Evolutionary conservation across 2,888 invertebrate species (phyloP).

Genomic region (Corythucha ciliata): DNA sequence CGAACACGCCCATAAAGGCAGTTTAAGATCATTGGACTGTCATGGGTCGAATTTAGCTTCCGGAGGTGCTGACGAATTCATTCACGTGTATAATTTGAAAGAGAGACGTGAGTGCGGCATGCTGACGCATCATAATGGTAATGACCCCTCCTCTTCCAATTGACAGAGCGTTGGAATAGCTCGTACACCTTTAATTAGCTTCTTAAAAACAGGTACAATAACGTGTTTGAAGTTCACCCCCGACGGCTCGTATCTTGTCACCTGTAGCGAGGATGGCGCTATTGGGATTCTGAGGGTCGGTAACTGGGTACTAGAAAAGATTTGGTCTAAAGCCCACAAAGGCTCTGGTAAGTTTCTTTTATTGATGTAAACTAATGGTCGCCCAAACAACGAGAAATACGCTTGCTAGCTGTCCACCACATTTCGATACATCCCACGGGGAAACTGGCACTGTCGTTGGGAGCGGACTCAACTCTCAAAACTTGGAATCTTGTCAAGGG

Average conservation of each 20-base stretch:
- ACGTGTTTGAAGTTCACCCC: conserved; percentile 69
- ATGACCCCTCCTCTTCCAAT: neutral
- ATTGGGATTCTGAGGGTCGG: conserved; percentile 71
- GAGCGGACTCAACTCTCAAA: conserved; percentile 69
- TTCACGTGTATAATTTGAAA: conserved; percentile 74
- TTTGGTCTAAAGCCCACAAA: conserved; percentile 74
- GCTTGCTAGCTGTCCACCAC: conserved; percentile 55
- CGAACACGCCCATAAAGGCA: conserved; percentile 73
- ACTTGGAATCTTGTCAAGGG: conserved; percentile 95
- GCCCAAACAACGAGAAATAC: too few species aligned
- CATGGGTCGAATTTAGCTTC: conserved; percentile 56
- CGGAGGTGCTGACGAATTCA: conserved; percentile 81
- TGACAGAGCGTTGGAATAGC: neutral
- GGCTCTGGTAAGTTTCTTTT: conserved; percentile 31
- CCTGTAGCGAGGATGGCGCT: conserved; percentile 75
- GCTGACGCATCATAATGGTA: conserved; percentile 69
- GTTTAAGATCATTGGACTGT: conserved; percentile 62
- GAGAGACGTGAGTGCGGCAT: conserved; percentile 67
- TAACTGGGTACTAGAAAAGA: conserved; percentile 77
- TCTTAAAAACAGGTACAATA: conserved; percentile 63
- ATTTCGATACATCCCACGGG: conserved; percentile 81
- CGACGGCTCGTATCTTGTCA: conserved; percentile 67
- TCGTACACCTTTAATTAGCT: conserved; percentile 20
- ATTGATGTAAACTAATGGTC: neutral
- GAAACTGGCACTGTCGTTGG: conserved; percentile 77